Conservation (phyloP, 1,140 invertebrate genomes). For the Lepidurus arcticus region DNA sequence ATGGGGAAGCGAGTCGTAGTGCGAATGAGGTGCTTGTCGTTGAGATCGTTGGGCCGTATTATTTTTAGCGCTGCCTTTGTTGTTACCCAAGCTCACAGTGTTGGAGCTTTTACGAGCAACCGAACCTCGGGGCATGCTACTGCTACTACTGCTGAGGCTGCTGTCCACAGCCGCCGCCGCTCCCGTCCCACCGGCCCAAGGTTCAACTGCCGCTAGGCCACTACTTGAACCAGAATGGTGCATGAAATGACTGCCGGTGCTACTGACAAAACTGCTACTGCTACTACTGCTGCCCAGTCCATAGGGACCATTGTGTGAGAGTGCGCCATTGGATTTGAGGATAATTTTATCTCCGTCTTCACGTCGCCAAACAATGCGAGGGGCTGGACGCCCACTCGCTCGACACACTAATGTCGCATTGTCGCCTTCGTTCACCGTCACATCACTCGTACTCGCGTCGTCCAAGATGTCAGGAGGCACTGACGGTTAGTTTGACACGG, state of each 20-base stretch:
- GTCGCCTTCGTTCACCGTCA: slow-evolving; percentile 59
- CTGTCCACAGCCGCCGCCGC: neutral
- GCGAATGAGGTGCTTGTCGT: slow-evolving; percentile 20
- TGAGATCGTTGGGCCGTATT: slow-evolving; percentile 21
- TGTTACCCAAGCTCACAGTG: neutral
- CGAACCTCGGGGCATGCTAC: neutral
- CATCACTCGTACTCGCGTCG: slow-evolving; percentile 41
- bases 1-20: slow-evolving; percentile 7
- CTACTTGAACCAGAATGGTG: slow-evolving; percentile 3
- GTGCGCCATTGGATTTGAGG: slow-evolving; percentile 25
- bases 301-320: slow-evolving; percentile 1
- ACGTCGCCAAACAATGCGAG: slow-evolving; percentile 47
- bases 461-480: slow-evolving; percentile 44
- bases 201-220: neutral
- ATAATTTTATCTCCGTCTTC: slow-evolving; percentile 43
- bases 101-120: neutral
- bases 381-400: slow-evolving; percentile 54
- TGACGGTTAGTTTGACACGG: slow-evolving; percentile 33
- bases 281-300: neutral
- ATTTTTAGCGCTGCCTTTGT: neutral
- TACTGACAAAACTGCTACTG: neutral
- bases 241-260: neutral
- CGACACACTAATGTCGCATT: slow-evolving; percentile 73
- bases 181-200: neutral
- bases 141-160: neutral